Percentiles rank a stretch among this genome's conserved stretches.
phyloP scores from a whole-genome alignment of 2,797 vertebrate species.

The Labroides dimidiatus region DNA sequence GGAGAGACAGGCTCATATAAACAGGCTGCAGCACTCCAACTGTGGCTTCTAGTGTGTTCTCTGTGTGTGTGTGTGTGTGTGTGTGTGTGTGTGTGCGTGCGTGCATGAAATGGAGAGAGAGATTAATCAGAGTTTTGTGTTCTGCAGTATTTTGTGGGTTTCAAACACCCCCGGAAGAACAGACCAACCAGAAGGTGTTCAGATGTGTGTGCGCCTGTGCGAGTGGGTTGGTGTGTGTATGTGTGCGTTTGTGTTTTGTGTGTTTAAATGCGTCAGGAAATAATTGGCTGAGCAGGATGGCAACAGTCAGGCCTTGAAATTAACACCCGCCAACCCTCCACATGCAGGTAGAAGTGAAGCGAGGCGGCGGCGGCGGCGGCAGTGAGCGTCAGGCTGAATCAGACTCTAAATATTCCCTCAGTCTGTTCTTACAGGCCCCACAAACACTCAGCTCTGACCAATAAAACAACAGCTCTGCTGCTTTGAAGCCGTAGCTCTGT shows the following conservation, averaged over 20 bases:
- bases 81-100: constrained; percentile 18
- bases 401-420: constrained; percentile 32
- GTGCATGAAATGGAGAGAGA: constrained; percentile 16
- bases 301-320: constrained; percentile 42
- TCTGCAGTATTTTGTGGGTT: constrained; percentile 60
- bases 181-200: constrained; percentile 55
- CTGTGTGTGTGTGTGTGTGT: constrained; percentile 16
- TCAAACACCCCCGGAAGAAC: constrained; percentile 57
- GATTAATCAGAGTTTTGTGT: constrained; percentile 60
- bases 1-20: constrained; percentile 46
- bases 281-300: constrained; percentile 29
- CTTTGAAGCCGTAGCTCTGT: not conserved
- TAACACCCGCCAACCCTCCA: constrained; percentile 38
- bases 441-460: not conserved
- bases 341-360: constrained; percentile 42
- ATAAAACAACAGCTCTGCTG: no score
- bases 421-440: constrained; percentile 6
- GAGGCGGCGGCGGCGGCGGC: not conserved
- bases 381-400: constrained; percentile 21
- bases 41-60: constrained; percentile 6
- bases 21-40: constrained; percentile 41
- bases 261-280: constrained; percentile 24
- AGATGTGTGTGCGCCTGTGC: constrained; percentile 24
- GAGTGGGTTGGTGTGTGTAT: constrained; percentile 1
- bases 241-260: constrained; percentile 17